phyloP scores from a whole-genome alignment of 2,113 vertebrate species.

The Cheilinus undulatus region DNA sequence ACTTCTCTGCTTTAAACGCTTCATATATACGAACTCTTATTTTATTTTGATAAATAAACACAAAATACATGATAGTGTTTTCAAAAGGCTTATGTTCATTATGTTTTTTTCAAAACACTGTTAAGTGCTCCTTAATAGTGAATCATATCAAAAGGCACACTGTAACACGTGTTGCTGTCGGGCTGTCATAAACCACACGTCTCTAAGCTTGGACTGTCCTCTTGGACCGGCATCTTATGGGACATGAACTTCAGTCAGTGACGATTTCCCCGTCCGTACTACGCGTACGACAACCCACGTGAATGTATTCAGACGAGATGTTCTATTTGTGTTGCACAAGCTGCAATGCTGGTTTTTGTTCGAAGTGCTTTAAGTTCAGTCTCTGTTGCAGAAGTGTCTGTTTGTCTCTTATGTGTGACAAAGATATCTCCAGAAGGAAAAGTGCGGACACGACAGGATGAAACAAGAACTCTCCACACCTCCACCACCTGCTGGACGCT shows the following conservation, averaged over 20 bases:
- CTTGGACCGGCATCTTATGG: conserved; percentile 62
- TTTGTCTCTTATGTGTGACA: conserved; percentile 64
- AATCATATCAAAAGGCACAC: conserved; percentile 72
- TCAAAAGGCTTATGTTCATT: conserved; percentile 72
- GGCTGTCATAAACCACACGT: conserved; percentile 53
- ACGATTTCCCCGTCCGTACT: conserved; percentile 61
- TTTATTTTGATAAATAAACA: conserved; percentile 80
- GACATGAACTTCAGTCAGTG: conserved; percentile 59
- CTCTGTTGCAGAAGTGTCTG: conserved; percentile 60
- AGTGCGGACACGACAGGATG: conserved; percentile 26
- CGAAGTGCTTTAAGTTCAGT: conserved; percentile 76
- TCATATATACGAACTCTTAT: conserved; percentile 73
- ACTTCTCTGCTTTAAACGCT: conserved; percentile 78
- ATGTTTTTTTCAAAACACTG: conserved; percentile 75
- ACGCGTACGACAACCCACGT: conserved; percentile 69
- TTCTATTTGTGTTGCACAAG: conserved; percentile 71
- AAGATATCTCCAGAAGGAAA: conserved; percentile 56
- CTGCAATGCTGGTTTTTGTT: conserved; percentile 63
- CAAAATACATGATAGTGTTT: conserved; percentile 74
- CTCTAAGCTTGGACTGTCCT: conserved; percentile 46
- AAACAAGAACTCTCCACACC: conserved; percentile 50
- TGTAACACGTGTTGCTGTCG: conserved; percentile 58
- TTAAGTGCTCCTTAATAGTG: conserved; percentile 84
- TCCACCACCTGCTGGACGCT: conserved; percentile 56
- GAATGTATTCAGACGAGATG: conserved; percentile 82